Base-by-base conservation (phyloP, 2,797 vertebrate genomes). In the Tarsius wallacei region DNA sequence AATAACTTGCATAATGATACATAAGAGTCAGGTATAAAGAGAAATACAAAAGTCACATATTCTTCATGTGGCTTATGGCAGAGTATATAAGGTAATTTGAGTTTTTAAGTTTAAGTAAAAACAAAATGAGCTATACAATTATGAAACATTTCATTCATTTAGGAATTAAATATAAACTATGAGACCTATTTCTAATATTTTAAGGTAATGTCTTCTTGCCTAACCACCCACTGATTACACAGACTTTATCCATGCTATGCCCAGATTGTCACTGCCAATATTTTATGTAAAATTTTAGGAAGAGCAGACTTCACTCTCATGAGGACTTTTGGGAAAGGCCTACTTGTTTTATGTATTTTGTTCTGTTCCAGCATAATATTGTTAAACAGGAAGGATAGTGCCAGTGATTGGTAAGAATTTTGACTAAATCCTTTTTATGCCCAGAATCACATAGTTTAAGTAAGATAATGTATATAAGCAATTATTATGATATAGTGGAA, bases 91-190 rank as follows among this genome's bases (percentile, higher is more conserved):
- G 7, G 22, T 91, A 66, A 73, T 71, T 9, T 73, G 16, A 74
- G 9, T 55, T 86, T 55, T 70, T 22, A 70, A 77, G 64, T 64
- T 91, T 89, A 5, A 82, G 36, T 71, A 15, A 77, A 91, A 95
- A 93, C 7, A 80, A 47, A 78, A 31, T 85, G 13, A 82, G 91
- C 8, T 13, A 64, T 8, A 77, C 57, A 28, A 51, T n/a, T 71
- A 15, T 77, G 24, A 82, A 76, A 49, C 64, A 71, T 66, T 87
- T 74, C 24, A 87, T 51, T 5, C 28, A 8, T 78, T 87, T 66
- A 80, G 1, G 31, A 42, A 64, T 90, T 57, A 42, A 66, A 83
- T 64, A 47, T 28, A 76, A 85, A 59, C 22, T 57, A 4, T 84
- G 24, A 63, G 31, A 64, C 26, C 2, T 78, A 70, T 53, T 90